A percentile compares a stretch with the other conserved stretches of the same genome.
Evolutionary conservation across 2,797 vertebrate genomes (phyloP).

Genomic region (Sphaeramia orbicularis): DNA sequence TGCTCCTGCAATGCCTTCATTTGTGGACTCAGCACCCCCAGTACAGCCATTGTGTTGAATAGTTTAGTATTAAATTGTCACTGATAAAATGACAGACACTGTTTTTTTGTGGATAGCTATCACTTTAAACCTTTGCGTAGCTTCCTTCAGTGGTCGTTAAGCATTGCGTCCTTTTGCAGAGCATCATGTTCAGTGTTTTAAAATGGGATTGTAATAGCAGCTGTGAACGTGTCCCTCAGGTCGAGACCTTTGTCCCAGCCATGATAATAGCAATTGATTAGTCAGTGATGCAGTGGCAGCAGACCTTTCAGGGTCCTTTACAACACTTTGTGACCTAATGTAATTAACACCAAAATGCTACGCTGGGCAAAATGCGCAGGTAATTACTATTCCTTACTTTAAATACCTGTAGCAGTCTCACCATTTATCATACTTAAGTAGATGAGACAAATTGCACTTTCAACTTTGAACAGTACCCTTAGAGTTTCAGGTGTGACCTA

Average conservation of each 20-base stretch:
- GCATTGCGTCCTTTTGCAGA: constrained; percentile 22
- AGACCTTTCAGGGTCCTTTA: constrained; percentile 65
- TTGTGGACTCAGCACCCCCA: constrained; percentile 25
- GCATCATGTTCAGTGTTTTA: constrained; percentile 11
- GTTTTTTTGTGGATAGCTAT: constrained; percentile 48
- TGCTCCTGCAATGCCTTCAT: constrained; percentile 29
- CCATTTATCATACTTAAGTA: constrained; percentile 56
- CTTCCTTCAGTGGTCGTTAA: constrained; percentile 16
- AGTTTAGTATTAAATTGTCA: constrained; percentile 19
- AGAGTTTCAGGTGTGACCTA: too few relatives aligned
- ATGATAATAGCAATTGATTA: constrained; percentile 79
- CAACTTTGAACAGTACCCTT: too few relatives aligned
- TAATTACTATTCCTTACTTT: constrained; percentile 60
- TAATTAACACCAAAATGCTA: constrained; percentile 77
- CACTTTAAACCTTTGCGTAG: constrained; percentile 43
- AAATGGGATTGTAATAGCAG: constrained; percentile 32
- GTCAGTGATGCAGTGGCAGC: constrained; percentile 61
- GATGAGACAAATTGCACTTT: constrained; percentile 5
- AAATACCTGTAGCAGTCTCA: constrained; percentile 34
- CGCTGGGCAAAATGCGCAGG: constrained; percentile 57
- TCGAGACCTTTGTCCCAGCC: constrained; percentile 57
- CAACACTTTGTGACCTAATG: constrained; percentile 67
- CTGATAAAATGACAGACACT: constrained; percentile 35
- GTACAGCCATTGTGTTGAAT: constrained; percentile 18
- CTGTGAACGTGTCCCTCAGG: constrained; percentile 46